A percentile compares a stretch with the other conserved stretches of the same genome.
Conservation (phyloP, 2,797 vertebrate species). For the Thalassophryne amazonica region DNA sequence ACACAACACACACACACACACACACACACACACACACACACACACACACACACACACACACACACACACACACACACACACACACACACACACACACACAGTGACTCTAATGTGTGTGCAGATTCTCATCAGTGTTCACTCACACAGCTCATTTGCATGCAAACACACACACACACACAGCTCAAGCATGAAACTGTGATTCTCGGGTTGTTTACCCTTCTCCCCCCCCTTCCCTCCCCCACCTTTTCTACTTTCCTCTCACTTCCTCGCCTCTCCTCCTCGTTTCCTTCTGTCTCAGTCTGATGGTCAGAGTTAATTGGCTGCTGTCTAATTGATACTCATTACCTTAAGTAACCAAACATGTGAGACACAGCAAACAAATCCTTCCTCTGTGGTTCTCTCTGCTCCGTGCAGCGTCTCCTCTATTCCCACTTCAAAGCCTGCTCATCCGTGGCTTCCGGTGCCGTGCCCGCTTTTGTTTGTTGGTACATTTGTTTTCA, state of each 20-base stretch:
- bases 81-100: not conserved
- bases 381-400: conserved; percentile 16
- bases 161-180: conserved; percentile 23
- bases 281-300: conserved; percentile 66
- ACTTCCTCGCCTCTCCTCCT: conserved; percentile 27
- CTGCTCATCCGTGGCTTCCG: not conserved
- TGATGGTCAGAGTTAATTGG: conserved; percentile 78
- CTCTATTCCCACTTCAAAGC: conserved; percentile 28
- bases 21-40: conserved; percentile 4
- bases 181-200: conserved; percentile 39
- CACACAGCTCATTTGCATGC: conserved; percentile 31
- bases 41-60: conserved; percentile 10
- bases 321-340: conserved; percentile 78
- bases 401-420: conserved; percentile 2
- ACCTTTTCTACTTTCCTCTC: not conserved
- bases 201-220: conserved; percentile 44
- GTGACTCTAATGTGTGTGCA: not conserved
- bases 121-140: conserved; percentile 1
- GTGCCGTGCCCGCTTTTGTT: conserved; percentile 17
- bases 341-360: conserved; percentile 74
- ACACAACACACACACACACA: conserved; percentile 1
- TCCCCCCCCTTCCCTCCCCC: not conserved
- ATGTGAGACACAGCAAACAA: conserved; percentile 60
- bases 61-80: conserved; percentile 3
- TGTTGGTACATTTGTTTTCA: conserved; percentile 12